phyloP scores from a whole-genome alignment of 1,140 invertebrate genomes.

The Drosophila melanica region DNA sequence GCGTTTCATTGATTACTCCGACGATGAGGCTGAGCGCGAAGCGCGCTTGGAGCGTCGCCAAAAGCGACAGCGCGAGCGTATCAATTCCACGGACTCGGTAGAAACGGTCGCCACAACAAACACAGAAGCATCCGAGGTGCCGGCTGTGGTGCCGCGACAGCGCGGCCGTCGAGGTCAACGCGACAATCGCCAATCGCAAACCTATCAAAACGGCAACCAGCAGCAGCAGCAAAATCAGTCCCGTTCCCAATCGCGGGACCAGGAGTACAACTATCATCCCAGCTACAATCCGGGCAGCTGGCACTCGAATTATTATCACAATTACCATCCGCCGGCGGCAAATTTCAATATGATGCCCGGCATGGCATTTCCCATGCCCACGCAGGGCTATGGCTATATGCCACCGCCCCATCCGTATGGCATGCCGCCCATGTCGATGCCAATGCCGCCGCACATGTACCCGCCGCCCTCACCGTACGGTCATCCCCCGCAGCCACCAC shows the following conservation, averaged over 20 bases:
- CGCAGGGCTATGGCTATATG: slow-evolving; percentile 52
- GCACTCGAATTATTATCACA: slow-evolving; percentile 81
- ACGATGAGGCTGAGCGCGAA: slow-evolving; percentile 92
- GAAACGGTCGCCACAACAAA: slow-evolving; percentile 35
- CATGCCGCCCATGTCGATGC: slow-evolving; percentile 37
- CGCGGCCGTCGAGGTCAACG: slow-evolving; percentile 56
- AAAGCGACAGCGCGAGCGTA: slow-evolving; percentile 56
- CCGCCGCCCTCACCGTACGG: slow-evolving; percentile 40
- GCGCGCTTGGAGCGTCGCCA: slow-evolving; percentile 84
- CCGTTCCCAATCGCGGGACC: slow-evolving; percentile 29
- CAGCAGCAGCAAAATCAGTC: slow-evolving; percentile 17
- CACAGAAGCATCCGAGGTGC: slow-evolving; percentile 28
- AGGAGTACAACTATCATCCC: slow-evolving; percentile 70
- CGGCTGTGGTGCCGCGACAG: slow-evolving; percentile 37
- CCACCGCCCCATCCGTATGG: slow-evolving; percentile 36
- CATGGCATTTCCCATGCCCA: slow-evolving; percentile 56
- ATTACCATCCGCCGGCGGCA: slow-evolving; percentile 57
- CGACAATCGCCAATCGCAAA: slow-evolving; percentile 36
- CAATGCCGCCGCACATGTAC: slow-evolving; percentile 60
- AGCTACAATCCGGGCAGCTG: slow-evolving; percentile 78
- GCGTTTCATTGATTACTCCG: slow-evolving; percentile 91
- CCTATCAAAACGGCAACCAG: slow-evolving; percentile 23
- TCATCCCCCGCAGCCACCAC: slow-evolving; percentile 31
- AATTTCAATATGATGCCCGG: slow-evolving; percentile 69
- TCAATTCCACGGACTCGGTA: slow-evolving; percentile 62